These are phyloP conservation scores for Rhopalosiphum nymphaeae DNA, from an alignment of 2,888 invertebrate species.

Conservation along the genomic window DNA sequence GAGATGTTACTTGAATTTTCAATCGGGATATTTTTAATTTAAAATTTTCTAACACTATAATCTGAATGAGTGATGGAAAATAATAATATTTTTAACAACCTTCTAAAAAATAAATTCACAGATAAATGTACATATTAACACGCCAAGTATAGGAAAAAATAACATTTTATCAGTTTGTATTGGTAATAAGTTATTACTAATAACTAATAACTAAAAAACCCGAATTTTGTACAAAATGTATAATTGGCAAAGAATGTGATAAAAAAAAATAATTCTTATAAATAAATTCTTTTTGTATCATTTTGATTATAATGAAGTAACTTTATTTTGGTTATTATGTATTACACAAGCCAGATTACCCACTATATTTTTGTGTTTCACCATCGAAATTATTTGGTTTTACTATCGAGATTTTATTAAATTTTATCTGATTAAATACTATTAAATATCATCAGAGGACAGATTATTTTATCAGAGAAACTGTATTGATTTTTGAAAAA, in stretches of 20 bases:
- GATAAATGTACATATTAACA: neutral
- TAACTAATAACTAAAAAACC: neutral
- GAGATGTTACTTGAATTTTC: neutral
- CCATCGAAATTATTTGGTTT: too few relatives aligned
- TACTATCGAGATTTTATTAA: too few relatives aligned
- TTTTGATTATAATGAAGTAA: neutral
- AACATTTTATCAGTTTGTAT: neutral
- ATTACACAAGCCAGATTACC: too few relatives aligned
- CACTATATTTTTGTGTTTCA: too few relatives aligned
- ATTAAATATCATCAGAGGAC: too few relatives aligned
- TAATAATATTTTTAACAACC: neutral
- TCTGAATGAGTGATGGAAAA: neutral
- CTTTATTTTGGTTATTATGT: neutral
- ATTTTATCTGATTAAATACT: too few relatives aligned
- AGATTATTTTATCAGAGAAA: too few relatives aligned
- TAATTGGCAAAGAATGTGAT: neutral
- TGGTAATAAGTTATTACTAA: too few relatives aligned
- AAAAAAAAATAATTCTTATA: neutral
- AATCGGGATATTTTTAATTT: neutral
- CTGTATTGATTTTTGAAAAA: too few relatives aligned
- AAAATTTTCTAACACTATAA: neutral
- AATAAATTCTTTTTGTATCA: neutral
- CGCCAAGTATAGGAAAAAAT: neutral
- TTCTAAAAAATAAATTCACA: neutral
- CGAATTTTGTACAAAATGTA: neutral